Evolutionary conservation across 2,113 vertebrate genomes (phyloP).

Genomic region (Podarcis raffonei): DNA sequence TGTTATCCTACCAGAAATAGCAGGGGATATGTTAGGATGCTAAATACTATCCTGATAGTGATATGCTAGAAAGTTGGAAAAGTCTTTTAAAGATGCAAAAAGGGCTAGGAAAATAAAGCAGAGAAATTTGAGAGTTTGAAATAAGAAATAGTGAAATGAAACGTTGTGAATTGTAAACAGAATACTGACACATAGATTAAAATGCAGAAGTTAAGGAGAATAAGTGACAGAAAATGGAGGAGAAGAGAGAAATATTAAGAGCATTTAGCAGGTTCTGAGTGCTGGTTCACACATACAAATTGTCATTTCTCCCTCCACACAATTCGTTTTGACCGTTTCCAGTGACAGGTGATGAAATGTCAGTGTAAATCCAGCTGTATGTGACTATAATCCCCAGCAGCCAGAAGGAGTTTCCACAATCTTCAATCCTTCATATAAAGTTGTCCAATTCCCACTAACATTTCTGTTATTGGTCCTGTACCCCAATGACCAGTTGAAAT

Average conservation of each 20-base stretch:
- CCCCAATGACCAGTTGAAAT: not conserved
- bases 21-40: not conserved
- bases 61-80: slow-evolving; percentile 11
- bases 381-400: not conserved
- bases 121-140: slow-evolving; percentile 21
- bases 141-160: too few species aligned
- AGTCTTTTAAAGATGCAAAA: not conserved
- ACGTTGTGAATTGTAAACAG: not conserved
- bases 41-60: not conserved
- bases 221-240: not conserved
- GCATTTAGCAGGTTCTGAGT: not conserved
- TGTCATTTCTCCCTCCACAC: not conserved
- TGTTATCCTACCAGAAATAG: slow-evolving; percentile 21
- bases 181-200: not conserved
- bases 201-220: not conserved
- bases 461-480: not conserved
- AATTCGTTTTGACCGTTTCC: too few species aligned
- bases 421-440: not conserved
- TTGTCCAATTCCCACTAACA: not conserved
- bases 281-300: not conserved
- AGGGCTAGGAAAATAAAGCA: not conserved
- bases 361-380: not conserved
- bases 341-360: not conserved
- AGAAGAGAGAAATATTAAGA: not conserved
- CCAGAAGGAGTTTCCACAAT: not conserved